phyloP scores from a whole-genome alignment of 2,888 invertebrate genomes.

The Galerucella nymphaeae region DNA sequence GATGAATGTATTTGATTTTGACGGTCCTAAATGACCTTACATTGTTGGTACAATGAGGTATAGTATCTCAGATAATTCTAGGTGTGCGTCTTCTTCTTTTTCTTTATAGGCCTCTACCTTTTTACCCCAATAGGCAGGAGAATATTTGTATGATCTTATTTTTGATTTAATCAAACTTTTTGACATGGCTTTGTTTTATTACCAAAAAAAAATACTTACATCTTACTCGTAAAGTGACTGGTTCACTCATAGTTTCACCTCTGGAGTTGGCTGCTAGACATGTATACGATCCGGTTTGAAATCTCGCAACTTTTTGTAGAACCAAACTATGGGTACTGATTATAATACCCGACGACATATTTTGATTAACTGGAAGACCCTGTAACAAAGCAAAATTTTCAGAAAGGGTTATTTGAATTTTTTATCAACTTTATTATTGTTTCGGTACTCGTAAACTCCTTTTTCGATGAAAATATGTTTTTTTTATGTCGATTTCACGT shows the following conservation, averaged over 20 bases:
- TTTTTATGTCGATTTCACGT: not conserved
- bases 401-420: not conserved
- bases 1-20: no score
- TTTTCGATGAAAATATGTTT: not conserved
- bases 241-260: constrained; percentile 83
- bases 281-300: constrained; percentile 86
- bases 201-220: constrained; percentile 72
- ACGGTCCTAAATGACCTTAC: no score
- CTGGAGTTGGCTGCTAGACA: constrained; percentile 85
- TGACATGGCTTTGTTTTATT: not conserved
- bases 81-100: no score
- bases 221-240: constrained; percentile 82
- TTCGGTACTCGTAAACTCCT: no score
- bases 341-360: constrained; percentile 85
- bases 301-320: constrained; percentile 83
- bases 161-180: no score
- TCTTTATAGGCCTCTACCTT: no score
- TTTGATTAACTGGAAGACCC: constrained; percentile 82
- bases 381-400: constrained; percentile 56
- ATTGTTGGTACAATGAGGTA: no score
- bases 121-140: no score
- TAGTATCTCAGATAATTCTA: no score
- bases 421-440: not conserved
- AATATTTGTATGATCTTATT: no score
- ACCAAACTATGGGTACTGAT: constrained; percentile 90